phyloP scores from a whole-genome alignment of 2,113 vertebrate species.

The Eulacestoma nigropectus region DNA sequence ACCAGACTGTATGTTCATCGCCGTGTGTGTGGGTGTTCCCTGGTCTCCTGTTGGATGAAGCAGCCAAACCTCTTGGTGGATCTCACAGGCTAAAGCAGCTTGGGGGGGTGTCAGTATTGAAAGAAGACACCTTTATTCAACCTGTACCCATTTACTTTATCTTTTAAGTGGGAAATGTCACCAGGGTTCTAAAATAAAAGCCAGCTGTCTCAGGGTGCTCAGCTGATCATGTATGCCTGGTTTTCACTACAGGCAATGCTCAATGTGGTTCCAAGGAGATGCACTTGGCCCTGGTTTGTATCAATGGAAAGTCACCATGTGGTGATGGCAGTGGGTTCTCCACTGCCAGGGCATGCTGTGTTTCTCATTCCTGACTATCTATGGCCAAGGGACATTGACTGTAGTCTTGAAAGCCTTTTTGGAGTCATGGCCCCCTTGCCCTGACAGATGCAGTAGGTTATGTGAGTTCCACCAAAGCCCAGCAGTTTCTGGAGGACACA shows the following conservation, averaged over 20 bases:
- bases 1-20: not conserved
- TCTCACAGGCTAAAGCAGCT: not conserved
- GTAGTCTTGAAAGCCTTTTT: not conserved
- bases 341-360: not conserved
- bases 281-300: not conserved
- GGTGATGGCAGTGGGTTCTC: fast-evolving
- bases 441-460: not conserved
- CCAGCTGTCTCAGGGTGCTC: not conserved
- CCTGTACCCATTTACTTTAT: not conserved
- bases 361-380: not conserved
- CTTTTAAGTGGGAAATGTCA: not conserved
- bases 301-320: fast-evolving
- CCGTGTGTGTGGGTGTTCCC: fast-evolving
- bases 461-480: not conserved
- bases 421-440: not conserved
- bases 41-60: not conserved
- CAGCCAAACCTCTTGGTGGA: not conserved
- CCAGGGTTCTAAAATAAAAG: not conserved
- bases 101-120: not conserved
- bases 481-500: not conserved
- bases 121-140: not conserved
- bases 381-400: not conserved
- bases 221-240: not conserved
- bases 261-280: not conserved
- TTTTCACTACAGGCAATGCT: not conserved